Conservation (phyloP, 2,888 invertebrate genomes). For the Tridacna gigas region DNA sequence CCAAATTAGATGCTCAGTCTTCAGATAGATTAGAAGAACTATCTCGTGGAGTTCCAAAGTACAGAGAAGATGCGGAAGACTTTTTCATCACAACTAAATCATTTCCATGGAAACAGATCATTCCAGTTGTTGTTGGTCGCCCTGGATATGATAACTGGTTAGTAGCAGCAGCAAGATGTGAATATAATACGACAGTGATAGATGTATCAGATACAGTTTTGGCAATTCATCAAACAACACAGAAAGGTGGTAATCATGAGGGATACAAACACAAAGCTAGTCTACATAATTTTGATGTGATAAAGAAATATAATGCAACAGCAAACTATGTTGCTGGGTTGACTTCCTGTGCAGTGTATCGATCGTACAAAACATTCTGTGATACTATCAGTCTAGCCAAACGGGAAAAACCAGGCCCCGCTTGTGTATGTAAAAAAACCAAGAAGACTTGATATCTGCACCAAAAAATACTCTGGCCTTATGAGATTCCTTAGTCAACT, state of each 20-base stretch:
- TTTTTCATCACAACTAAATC: conserved; percentile 60
- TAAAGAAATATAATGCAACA: conserved; percentile 50
- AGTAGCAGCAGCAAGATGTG: conserved; percentile 61
- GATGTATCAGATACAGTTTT: conserved; percentile 61
- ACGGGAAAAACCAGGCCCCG: conserved; percentile 28
- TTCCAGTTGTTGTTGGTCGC: conserved; percentile 63
- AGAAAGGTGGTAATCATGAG: conserved; percentile 64
- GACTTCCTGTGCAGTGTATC: conserved; percentile 47
- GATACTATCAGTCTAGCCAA: conserved; percentile 36
- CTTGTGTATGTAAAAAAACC: conserved; percentile 39
- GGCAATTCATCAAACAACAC: conserved; percentile 66
- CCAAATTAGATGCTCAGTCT: conserved; percentile 32
- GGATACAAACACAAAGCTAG: conserved; percentile 53
- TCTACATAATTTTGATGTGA: conserved; percentile 54
- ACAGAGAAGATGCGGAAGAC: conserved; percentile 65
- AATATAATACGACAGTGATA: conserved; percentile 58
- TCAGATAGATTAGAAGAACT: not conserved
- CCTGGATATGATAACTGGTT: conserved; percentile 69
- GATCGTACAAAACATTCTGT: conserved; percentile 52
- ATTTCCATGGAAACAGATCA: conserved; percentile 62
- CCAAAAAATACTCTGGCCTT: too few relatives aligned
- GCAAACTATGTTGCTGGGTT: conserved; percentile 61
- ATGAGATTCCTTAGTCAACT: not conserved
- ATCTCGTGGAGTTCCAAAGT: conserved; percentile 43
- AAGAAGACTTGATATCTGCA: not conserved